These are phyloP conservation scores for Syngnathoides biaculeatus DNA, from an alignment of 2,113 vertebrate species.

Conservation along the genomic window DNA sequence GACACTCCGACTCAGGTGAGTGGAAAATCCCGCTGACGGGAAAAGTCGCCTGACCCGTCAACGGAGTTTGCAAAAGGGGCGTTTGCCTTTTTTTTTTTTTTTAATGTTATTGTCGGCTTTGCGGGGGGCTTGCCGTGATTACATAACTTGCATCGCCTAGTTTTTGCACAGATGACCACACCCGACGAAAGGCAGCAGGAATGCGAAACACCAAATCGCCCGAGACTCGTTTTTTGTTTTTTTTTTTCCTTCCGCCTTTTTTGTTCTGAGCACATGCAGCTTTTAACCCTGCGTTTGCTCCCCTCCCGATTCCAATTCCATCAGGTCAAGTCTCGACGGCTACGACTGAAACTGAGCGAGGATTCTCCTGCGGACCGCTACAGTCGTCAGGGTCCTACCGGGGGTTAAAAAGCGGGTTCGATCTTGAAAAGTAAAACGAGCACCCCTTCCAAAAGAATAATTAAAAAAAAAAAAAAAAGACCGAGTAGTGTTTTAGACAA, in stretches of 20 bases:
- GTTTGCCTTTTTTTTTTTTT: too few species aligned
- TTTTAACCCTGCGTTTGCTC: not conserved
- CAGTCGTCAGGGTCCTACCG: constrained; percentile 22
- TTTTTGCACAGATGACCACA: constrained; percentile 1
- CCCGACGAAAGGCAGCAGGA: constrained; percentile 19
- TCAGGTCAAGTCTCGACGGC: constrained; percentile 8
- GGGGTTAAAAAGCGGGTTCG: not conserved
- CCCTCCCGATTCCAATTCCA: not conserved
- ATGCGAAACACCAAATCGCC: constrained; percentile 17
- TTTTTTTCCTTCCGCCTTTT: not conserved
- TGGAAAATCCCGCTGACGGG: constrained; percentile 7
- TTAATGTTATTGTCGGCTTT: not conserved
- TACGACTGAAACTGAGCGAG: not conserved
- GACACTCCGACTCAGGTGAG: constrained; percentile 43
- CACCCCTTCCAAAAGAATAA: too few species aligned
- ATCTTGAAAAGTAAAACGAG: not conserved
- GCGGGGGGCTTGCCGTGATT: not conserved
- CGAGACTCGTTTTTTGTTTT: not conserved
- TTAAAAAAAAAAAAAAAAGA: not conserved
- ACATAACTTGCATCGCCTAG: not conserved
- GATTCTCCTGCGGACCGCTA: not conserved
- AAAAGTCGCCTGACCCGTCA: too few species aligned
- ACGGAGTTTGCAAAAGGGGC: not conserved
- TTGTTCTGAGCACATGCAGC: not conserved
- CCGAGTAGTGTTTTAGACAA: not conserved